Base-by-base conservation (phyloP, 2,113 vertebrate genomes). In the Willisornis vidua region DNA sequence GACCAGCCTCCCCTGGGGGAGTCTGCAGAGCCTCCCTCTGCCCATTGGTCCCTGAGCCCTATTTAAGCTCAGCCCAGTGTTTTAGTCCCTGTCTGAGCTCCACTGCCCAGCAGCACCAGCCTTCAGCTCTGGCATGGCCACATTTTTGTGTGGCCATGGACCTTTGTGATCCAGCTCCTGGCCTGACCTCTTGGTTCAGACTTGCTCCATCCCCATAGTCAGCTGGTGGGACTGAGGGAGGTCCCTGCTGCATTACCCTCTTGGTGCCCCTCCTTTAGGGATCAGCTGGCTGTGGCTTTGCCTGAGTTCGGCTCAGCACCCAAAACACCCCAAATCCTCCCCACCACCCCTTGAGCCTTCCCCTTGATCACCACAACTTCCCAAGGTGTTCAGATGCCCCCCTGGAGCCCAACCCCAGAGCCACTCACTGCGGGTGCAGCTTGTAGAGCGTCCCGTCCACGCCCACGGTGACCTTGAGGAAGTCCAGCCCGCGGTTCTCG, bases 371-470 rank as follows among this genome's bases (percentile, higher is more conserved):
- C 41, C 41, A 41, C 41, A 41, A 41, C 41, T 14, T 5, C 41
- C 41, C 41, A 41, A 41, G 41, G 41, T 41, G 41, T 13, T 41
- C 41, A 14, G 41, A 41, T 41, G 41, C 29, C 18, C 65, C 70
- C 7, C 0, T 49, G 28, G 26, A 52, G 31, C 33, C 49, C 70
- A 18, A 1, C 10, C 63, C 0, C 17, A 0, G 4, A 33, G 66
- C 24, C 8, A 98, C 99, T 98, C 97, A 99, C 99, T 99, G 99
- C 8, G 99, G 99, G 83, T 99, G 99, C 6, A 99, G 98, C 93
- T 99, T 99, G 90, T 99, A 99, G 58, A 99, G 99, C 0, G 99
- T 99, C 39, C 99, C 99, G 0, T 99, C 99, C 96, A 99, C 99
- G 3, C 99, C 99, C 1, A 99, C 98, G 0, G 99, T 99, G 97